Evolutionary conservation across 2,888 invertebrate species (phyloP), one percentile per base, ranked within the genome.

Genomic region (Desoria tigrina): DNA sequence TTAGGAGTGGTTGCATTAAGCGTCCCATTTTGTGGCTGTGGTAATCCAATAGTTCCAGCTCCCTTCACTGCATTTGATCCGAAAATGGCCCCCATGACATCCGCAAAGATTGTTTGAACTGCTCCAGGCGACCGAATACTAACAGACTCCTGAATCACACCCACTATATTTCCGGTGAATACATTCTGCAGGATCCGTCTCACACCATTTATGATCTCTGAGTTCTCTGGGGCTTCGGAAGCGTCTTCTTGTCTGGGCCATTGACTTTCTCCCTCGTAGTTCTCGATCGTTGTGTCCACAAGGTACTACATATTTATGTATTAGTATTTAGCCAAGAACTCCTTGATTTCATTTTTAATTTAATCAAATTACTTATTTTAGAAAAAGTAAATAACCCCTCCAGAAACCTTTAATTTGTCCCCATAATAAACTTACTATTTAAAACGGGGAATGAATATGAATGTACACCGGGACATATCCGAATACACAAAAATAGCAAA

Each of bases 131-230:
- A 49, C 21, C 49, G 49, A 18, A 49, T 49, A 18, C n/a, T n/a
- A 16, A 49, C 49, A 16, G n/a, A 11, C 49, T 49, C 49, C 49
- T 64, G 67, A 11, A 68, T 57, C 1, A 68, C 26, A 39, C 67
- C 67, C 18, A 61, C 14, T 0, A 68, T 26, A 18, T 68, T 68
- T 26, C 67, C 67, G 6, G 63, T 61, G 37, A 68, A 68, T 14
- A 68, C 59, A 37, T 68, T 68, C 11, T 64, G 64, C 18, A 68
- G 58, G 1, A 68, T 63, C 14, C 49, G 11, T 49, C 49, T 11
- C 14, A 49, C 49, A 16, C 49, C 49, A 18, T 49, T 49, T 11
- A 16, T 16, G 18, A 49, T 18, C 14, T 49, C n/a, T 11, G 9
- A 7, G 7, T 11, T 11, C n/a, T 49, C 49, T 9, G 11, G 14